These are phyloP conservation scores for Phalanger gymnotis DNA, from an alignment of 2,797 vertebrate genomes.

Conservation along the genomic window DNA sequence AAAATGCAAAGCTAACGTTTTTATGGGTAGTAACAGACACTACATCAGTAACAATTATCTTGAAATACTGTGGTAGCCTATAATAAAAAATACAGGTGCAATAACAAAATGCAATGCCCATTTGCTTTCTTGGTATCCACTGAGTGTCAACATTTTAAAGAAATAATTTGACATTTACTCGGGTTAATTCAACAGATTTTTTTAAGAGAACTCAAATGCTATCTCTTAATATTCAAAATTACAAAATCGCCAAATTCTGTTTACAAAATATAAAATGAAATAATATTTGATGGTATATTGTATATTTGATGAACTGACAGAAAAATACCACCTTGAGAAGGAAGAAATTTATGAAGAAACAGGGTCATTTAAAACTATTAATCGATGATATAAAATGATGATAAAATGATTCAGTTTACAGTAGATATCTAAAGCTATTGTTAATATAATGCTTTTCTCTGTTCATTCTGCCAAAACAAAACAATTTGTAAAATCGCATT, in stretches of 20 bases:
- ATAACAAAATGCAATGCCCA: slow-evolving; percentile 26
- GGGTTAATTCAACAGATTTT: slow-evolving; percentile 44
- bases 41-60: slow-evolving; percentile 58
- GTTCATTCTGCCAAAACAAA: slow-evolving; percentile 25
- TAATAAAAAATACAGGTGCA: slow-evolving; percentile 59
- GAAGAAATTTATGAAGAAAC: not conserved
- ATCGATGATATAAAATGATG: not conserved
- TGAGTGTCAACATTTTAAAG: slow-evolving; percentile 49
- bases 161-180: slow-evolving; percentile 36
- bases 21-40: slow-evolving; percentile 47
- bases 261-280: slow-evolving; percentile 38
- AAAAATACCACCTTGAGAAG: slow-evolving; percentile 17
- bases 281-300: slow-evolving; percentile 22
- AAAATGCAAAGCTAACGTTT: slow-evolving; percentile 61
- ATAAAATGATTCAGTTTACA: slow-evolving; percentile 36
- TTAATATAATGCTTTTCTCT: not conserved
- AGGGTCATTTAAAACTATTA: slow-evolving; percentile 17
- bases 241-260: slow-evolving; percentile 40
- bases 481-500: slow-evolving; percentile 13
- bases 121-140: slow-evolving; percentile 42
- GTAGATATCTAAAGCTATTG: not conserved
- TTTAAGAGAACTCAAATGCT: slow-evolving; percentile 11
- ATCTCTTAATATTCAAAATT: slow-evolving; percentile 47
- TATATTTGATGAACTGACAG: slow-evolving; percentile 45
- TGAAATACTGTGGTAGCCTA: slow-evolving; percentile 58